phyloP scores from a whole-genome alignment of 2,888 invertebrate species.

The Ischnura elegans region DNA sequence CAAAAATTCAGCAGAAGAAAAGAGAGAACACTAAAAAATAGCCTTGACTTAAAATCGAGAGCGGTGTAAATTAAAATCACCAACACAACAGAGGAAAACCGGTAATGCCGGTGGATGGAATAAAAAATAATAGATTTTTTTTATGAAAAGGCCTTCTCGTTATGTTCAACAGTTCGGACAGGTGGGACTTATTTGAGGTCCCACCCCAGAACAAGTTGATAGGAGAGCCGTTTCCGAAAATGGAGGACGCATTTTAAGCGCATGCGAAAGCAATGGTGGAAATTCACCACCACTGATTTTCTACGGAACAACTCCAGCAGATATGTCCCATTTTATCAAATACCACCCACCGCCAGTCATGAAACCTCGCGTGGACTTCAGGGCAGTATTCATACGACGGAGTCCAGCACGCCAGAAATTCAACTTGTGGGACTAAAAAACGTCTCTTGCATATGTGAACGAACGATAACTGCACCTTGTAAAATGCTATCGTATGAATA shows the following conservation, averaged over 20 bases:
- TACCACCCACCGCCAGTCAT: neutral
- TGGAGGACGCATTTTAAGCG: neutral
- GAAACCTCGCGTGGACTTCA: neutral
- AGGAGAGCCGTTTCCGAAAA: neutral
- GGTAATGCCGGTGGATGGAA: conserved; percentile 3
- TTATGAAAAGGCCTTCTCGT: neutral
- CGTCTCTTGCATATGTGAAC: neutral
- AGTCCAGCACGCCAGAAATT: neutral
- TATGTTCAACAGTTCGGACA: neutral
- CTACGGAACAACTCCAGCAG: neutral
- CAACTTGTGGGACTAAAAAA: neutral
- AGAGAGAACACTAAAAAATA: neutral
- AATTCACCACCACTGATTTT: neutral
- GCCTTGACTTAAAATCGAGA: conserved; percentile 18
- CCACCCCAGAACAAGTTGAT: neutral
- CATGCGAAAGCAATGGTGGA: neutral
- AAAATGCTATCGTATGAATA: no score
- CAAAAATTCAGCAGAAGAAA: neutral
- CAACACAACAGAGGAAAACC: conserved; percentile 23
- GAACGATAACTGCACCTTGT: neutral
- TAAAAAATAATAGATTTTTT: neutral
- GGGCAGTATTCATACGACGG: neutral
- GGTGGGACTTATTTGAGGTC: neutral
- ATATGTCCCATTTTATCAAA: neutral
- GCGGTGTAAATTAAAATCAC: conserved; percentile 19